phyloP scores from a whole-genome alignment of 1,140 invertebrate species.

The Battus philenor region DNA sequence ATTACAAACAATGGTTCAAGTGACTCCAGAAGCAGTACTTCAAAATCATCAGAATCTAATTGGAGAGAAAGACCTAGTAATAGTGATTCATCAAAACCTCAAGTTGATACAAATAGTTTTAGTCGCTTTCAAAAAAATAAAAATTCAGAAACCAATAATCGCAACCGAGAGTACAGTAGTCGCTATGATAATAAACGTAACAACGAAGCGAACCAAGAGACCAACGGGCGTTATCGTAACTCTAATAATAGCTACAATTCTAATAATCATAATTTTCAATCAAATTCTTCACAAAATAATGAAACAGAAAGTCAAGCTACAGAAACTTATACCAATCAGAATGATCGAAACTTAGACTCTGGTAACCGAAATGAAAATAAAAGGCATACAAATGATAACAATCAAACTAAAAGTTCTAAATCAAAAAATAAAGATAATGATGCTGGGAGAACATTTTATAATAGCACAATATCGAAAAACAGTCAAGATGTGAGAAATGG shows the following conservation, averaged over 20 bases:
- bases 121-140: slow-evolving; percentile 26
- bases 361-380: slow-evolving; percentile 22
- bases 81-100: slow-evolving; percentile 20
- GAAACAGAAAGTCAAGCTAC: neutral
- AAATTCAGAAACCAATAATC: slow-evolving; percentile 22
- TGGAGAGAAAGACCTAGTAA: slow-evolving; percentile 53
- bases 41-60: slow-evolving; percentile 41
- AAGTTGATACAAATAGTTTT: slow-evolving; percentile 14
- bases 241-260: neutral
- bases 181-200: slow-evolving; percentile 26
- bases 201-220: slow-evolving; percentile 31
- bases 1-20: slow-evolving; percentile 21
- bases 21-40: slow-evolving; percentile 26
- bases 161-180: slow-evolving; percentile 25
- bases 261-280: no score
- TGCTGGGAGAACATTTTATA: slow-evolving; percentile 51
- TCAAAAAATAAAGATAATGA: slow-evolving; percentile 51
- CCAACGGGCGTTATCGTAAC: slow-evolving; percentile 21
- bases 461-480: slow-evolving; percentile 49
- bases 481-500: slow-evolving; percentile 53
- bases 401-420: slow-evolving; percentile 46
- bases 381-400: slow-evolving; percentile 23
- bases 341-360: slow-evolving; percentile 28
- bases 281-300: slow-evolving; percentile 3
- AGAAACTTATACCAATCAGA: slow-evolving; percentile 7